Evolutionary conservation across 2,113 vertebrate species (phyloP), one percentile per base, ranked within the genome.

Genomic region (Forbesichthys agassizii): DNA sequence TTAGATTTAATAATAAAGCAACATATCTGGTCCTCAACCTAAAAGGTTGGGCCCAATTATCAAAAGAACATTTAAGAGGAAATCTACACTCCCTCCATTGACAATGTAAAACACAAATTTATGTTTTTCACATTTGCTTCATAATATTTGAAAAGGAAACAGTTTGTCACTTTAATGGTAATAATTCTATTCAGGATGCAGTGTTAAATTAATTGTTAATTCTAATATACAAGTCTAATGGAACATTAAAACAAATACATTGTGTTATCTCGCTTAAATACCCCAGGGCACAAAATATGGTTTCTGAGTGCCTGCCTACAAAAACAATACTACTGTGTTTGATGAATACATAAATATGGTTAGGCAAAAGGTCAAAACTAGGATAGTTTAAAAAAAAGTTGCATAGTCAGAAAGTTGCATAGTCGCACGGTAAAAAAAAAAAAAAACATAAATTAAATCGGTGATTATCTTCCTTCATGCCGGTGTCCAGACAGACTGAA

Each of bases 401-500:
- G 27, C 27, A 27, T 2, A 27, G 27, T 20, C 20, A 64, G 18
- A 36, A 13, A 56, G 48, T 51, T 12, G 48, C 48, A 11, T 4
- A 51, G 33, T 16, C 42, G 58, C 27, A 27, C 27, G 3, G 2
- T 20, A 56, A 9, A 56, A 9, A 59, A 36, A 56, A 9, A 20
- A n/a, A 20, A 7, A 18, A 42, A 6, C 36, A 42, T 42, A 42
- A 42, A 42, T 42, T 42, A 7, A 27, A 42, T 42, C 5, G 36
- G 36, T 8, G 7, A 11, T 33, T 11, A 48, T 67, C 18, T 18
- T 76, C 49, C 54, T 51, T 14, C 46, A 47, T 33, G 47, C n/a
- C 2, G 47, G 18, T 16, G 14, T 76, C 13, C 61, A 69, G 67
- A 55, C 9, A 49, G 36, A 76, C 33, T 16, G 48, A 75, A 49